Evolutionary conservation across 2,888 invertebrate genomes (phyloP), one percentile per base, ranked within the genome.

Genomic region (Chloroclystis v-ata): DNA sequence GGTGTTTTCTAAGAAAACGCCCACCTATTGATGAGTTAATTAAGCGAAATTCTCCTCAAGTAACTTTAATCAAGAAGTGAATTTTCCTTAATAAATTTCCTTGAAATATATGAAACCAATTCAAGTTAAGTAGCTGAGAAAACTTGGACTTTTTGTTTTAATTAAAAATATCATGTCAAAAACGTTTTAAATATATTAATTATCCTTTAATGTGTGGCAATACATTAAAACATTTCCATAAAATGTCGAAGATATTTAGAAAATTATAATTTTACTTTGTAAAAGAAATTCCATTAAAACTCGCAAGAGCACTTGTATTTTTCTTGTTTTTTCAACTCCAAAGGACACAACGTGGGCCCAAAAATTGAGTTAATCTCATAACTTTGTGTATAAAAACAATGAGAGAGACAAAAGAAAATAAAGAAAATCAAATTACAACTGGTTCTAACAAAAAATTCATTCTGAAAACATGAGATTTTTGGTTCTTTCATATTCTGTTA

Each of bases 21-120:
- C 69, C 80, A 82, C 72, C 70, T 80, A 82, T 80, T 75, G 76
- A 77, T 74, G 73, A 74, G 66, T 72, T 79, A 80, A 80, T 80
- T 75, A 79, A 77, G 62, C 33, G 8, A 40, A 45, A 33, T 43
- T 28, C 14, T 12, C 37, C 28, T 38, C 38, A 20, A 11, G 30
- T 10, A 41, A 45, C 11, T 44, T 41, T 24, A 13, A 26, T 26
- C 10, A 37, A 20, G 2, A 20, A 20, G 20, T 20, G 5, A 20
- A n/a, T n/a, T n/a, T n/a, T 5, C 20, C 20, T 4, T 2, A 4
- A 20, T 20, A 20, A 20, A 4, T 20, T 20, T 2, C 20, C 20
- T 5, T 20, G 5, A 20, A 20, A 4, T 5, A 20, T 20, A 20
- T 20, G 2, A 2, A 20, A 20, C 5, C 20, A 20, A 4, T 20